Evolutionary conservation across 53 echinoderm and acorn worm genomes (phyloP), one percentile per base, ranked within the genome.

Genomic region (Echinometra lucunter): DNA sequence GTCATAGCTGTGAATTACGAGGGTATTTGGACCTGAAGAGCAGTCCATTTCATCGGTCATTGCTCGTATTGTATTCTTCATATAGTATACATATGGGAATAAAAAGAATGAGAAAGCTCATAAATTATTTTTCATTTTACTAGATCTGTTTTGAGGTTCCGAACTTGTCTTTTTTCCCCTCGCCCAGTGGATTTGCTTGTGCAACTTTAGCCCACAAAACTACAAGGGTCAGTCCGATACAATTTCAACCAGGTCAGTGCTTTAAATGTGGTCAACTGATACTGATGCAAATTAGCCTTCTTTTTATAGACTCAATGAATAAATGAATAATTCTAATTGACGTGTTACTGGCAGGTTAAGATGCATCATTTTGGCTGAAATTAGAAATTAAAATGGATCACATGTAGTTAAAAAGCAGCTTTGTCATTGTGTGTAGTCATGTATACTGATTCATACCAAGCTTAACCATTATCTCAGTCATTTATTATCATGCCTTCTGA

Each of bases 321-420:
- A 75, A 75, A 75, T 75, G 75, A 75, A 75, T 75, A 75, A 75
- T 75, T 37, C 38, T 75, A 40, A 75, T 75, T 75, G 75, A 34
- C 75, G 40, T 9, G 38, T 75, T 75, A 38, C 38, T 34, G 40
- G 75, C 75, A 40, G 34, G 38, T 40, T 18, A 16, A 16, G 40
- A 75, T 75, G 75, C 75, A 75, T 37, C 40, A 15, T 18, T 17
- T 35, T 2, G 32, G 34, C 17, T 40, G 40, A 38, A 37, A 66
- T 7, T 37, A 17, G 15, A 38, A 74, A 17, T 75, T 75, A 38
- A 16, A 38, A 38, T 75, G 16, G 0, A 75, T n/a, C n/a, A n/a
- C n/a, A n/a, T n/a, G 75, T 38, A 17, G 16, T 37, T 17, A 16
- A 75, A 75, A 75, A 17, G n/a, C 6, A 69, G 1, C 8, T 30